Base-by-base conservation (phyloP, 2,113 vertebrate genomes). In the Hippocampus mohnikei region DNA sequence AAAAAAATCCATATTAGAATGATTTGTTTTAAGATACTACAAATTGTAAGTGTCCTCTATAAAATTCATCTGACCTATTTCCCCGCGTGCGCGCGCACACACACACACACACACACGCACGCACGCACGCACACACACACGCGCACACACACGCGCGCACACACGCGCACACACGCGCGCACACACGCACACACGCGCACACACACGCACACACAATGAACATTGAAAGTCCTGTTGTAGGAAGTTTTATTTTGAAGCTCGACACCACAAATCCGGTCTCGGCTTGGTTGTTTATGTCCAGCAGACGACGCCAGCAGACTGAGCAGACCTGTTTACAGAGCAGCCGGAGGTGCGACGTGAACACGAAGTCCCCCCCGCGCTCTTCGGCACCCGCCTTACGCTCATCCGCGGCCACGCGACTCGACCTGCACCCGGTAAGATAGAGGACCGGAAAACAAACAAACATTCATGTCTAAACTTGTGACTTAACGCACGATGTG, bases 231-330 rank as follows among this genome's bases (percentile, higher is more conserved):
- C 33, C 5, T 40, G 16, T 29, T 13, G 21, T 8, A 23, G 62
- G 62, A 64, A 64, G 5, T 44, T 63, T 63, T 63, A 63, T 63
- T 63, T 63, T 63, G 37, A 63, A 63, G 21, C 21, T 12, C 46
- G 70, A 77, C 71, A 33, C 10, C 12, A 16, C 8, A n/a, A 0
- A 18, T 20, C 3, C 20, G 63, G 41, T 46, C n/a, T 25, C 5
- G 7, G 11, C 41, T 69, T 65, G n/a, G n/a, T 46, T 16, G 41
- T 23, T 25, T 44, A n/a, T 46, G 23, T 65, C 42, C 7, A 44
- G 23, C 63, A 65, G 42, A 65, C 63, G 42, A 33, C 13, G 8
- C 6, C 63, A 16, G 6, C 11, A 20, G 60, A 62, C 60, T n/a
- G n/a, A n/a, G 2, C 33, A 40, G 60, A 62, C 60, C 18, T 40